These are phyloP conservation scores for Bombus superbus DNA, from an alignment of 1,140 invertebrate species.

Conservation along the genomic window DNA sequence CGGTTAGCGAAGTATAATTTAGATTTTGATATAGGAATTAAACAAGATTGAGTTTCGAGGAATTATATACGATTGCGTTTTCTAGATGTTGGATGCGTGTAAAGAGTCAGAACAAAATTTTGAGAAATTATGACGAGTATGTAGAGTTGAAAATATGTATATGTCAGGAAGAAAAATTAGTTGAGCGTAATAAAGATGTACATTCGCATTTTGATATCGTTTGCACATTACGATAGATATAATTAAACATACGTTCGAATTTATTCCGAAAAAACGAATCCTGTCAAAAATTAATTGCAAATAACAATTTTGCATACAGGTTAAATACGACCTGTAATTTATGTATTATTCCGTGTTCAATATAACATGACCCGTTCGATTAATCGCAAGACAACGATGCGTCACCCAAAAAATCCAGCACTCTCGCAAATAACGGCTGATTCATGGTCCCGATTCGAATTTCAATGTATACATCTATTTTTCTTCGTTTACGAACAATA, in stretches of 20 bases:
- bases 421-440: not conserved
- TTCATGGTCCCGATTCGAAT: not conserved
- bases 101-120: no score
- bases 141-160: no score
- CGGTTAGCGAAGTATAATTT: not conserved
- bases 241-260: no score
- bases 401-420: not conserved
- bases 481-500: not conserved
- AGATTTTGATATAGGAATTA: not conserved
- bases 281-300: not conserved
- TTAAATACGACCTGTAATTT: not conserved
- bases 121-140: no score
- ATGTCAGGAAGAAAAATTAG: no score
- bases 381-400: constrained; percentile 1
- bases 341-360: not conserved
- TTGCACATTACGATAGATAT: no score
- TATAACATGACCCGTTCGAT: not conserved
- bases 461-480: not conserved
- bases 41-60: no score
- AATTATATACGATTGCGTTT: no score
- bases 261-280: no score
- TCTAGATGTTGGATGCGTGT: no score
- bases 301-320: not conserved
- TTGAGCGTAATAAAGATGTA: no score
- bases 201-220: no score